Evolutionary conservation across 2,888 invertebrate genomes (phyloP), one percentile per base, ranked within the genome.

Genomic region (Cataglyphis rosenhaueri): DNA sequence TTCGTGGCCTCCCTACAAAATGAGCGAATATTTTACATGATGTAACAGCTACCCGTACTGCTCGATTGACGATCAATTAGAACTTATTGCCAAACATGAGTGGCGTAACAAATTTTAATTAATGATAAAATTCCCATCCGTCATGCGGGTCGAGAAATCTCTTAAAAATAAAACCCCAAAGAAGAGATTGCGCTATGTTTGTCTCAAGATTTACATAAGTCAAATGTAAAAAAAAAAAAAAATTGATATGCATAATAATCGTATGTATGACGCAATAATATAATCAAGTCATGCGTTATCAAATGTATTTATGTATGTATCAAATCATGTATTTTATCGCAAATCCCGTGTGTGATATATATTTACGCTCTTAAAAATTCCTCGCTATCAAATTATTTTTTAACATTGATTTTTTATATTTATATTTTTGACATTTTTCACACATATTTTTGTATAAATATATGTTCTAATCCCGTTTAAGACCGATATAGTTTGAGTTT

Each of bases 1-100:
- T 88, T 84, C 87, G 87, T 83, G 83, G 66, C 44, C 44, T 21
- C 41, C 38, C 82, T 65, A 59, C 44, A 41, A 70, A 38, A 25
- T 57, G 64, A 21, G 59, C 81, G 65, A 75, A 82, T 82, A 82
- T 82, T 76, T 82, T 78, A 66, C 71, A 79, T 70, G 71, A 71
- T 71, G 71, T 79, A 78, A 79, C 59, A 61, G 71, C 59, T 70
- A 78, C 59, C 71, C 48, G 59, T 8, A 8, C 71, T 41, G 35
- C 78, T 74, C 81, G 41, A 64, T 75, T 55, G 76, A 74, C 38
- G 74, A 64, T 73, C 81, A 64, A 75, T 81, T 76, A 82, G 59
- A n/a, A 82, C 66, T 35, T 52, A 52, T 57, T 38, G 65, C 81
- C 35, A 44, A 38, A 71, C 78, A 15, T 10, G 44, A 25, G 21